Evolutionary conservation across 2,888 invertebrate genomes (phyloP).

Genomic region (Cheilosia pagana): DNA sequence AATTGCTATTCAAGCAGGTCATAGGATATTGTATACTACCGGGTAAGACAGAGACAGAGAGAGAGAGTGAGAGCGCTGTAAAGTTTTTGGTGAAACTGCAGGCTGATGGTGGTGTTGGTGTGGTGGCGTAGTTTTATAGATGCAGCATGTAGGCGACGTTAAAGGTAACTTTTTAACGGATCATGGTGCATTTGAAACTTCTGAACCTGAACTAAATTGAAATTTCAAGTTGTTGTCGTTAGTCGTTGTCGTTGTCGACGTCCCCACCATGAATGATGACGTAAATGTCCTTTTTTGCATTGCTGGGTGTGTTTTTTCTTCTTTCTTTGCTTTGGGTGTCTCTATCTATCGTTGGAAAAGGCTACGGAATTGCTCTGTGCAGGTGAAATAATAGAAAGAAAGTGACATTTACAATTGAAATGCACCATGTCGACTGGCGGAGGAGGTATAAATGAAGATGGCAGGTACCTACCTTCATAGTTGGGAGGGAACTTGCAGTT

Average conservation of each 20-base stretch:
- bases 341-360: slow-evolving; percentile 1
- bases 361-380: slow-evolving; percentile 9
- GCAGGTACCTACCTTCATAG: neutral
- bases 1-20: slow-evolving; percentile 64
- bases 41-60: slow-evolving; percentile 12
- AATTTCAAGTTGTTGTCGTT: slow-evolving; percentile 68
- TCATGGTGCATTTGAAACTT: slow-evolving; percentile 66
- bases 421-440: slow-evolving; percentile 1
- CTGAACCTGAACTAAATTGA: slow-evolving; percentile 74
- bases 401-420: slow-evolving; percentile 36
- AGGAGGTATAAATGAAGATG: neutral
- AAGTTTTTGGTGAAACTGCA: slow-evolving; percentile 18
- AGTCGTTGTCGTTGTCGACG: slow-evolving; percentile 36
- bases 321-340: neutral
- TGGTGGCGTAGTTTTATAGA: slow-evolving; percentile 6
- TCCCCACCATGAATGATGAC: slow-evolving; percentile 21
- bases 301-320: neutral
- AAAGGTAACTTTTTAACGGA: slow-evolving; percentile 71
- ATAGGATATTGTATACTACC: neutral
- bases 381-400: slow-evolving; percentile 18
- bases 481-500: neutral
- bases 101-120: slow-evolving; percentile 25
- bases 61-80: slow-evolving; percentile 20
- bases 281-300: slow-evolving; percentile 36
- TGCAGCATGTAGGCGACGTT: slow-evolving; percentile 1